Evolutionary conservation across 1,140 invertebrate species (phyloP).

Genomic region (Drosophila baimaii): DNA sequence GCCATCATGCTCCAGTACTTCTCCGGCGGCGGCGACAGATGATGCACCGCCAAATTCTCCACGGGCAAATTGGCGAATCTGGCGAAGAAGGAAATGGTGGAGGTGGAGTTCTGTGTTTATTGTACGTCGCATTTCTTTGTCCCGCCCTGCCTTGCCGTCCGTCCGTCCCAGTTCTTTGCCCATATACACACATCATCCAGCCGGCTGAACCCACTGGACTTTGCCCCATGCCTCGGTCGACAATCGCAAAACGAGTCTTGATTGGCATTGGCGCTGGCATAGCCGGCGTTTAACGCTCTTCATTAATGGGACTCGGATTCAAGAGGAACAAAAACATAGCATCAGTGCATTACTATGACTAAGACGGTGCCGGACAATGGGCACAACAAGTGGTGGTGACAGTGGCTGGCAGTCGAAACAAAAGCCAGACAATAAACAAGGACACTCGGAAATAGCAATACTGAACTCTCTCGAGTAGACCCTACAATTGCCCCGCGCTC

Average conservation of each 20-base stretch:
- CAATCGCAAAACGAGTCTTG: conserved; percentile 74
- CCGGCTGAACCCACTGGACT: conserved; percentile 58
- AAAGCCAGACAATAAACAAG: conserved; percentile 35
- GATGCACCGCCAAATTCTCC: conserved; percentile 85
- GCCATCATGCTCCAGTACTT: conserved; percentile 92
- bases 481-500: too few relatives aligned
- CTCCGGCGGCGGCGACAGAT: conserved; percentile 85
- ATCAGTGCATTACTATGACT: conserved; percentile 42
- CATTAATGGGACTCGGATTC: conserved; percentile 66
- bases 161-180: conserved; percentile 3
- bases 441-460: conserved; percentile 11
- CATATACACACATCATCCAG: conserved; percentile 37
- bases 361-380: conserved; percentile 7
- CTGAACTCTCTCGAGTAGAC: conserved; percentile 21
- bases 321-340: conserved; percentile 28
- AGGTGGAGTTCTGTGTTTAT: conserved; percentile 18
- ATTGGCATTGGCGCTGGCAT: conserved; percentile 54
- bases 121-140: conserved; percentile 57
- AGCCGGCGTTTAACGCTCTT: conserved; percentile 53
- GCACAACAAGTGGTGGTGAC: conserved; percentile 18
- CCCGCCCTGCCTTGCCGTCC: background rate
- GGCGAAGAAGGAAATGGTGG: conserved; percentile 57
- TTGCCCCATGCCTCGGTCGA: conserved; percentile 49
- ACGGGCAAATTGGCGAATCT: conserved; percentile 87
- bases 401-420: conserved; percentile 41